Conservation (phyloP, 2,797 vertebrate species). For the Chelon labrosus region DNA sequence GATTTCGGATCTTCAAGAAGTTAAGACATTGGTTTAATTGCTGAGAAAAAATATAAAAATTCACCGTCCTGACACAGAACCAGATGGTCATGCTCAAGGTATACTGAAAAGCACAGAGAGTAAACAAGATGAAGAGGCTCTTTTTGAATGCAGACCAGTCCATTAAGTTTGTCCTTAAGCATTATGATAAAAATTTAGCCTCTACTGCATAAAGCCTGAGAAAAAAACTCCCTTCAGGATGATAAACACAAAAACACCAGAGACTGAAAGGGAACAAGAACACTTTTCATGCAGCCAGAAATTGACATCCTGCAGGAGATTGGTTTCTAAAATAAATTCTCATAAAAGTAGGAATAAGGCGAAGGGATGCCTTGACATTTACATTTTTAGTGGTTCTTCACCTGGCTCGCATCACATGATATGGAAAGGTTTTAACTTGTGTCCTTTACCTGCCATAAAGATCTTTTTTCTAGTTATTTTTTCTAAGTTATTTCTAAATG, state of each 20-base stretch:
- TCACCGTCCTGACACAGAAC: constrained; percentile 42
- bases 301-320: constrained; percentile 21
- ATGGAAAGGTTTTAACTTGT: constrained; percentile 38
- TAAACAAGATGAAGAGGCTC: constrained; percentile 63
- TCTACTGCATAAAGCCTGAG: constrained; percentile 35
- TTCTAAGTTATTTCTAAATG: constrained; percentile 8
- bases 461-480: too few relatives aligned
- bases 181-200: constrained; percentile 38
- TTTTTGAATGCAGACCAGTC: constrained; percentile 41
- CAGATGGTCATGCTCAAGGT: constrained; percentile 56
- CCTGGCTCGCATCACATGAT: constrained; percentile 23
- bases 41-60: too few relatives aligned
- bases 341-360: constrained; percentile 45
- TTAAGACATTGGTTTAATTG: constrained; percentile 37
- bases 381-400: constrained; percentile 38
- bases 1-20: constrained; percentile 38
- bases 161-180: constrained; percentile 44
- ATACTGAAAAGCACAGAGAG: constrained; percentile 39
- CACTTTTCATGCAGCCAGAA: constrained; percentile 30
- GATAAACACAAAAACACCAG: constrained; percentile 24
- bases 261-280: constrained; percentile 16
- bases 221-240: constrained; percentile 33
- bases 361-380: constrained; percentile 57
- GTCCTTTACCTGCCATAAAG: constrained; percentile 39
- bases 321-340: constrained; percentile 49